These are phyloP conservation scores for Onychomys leucogaster DNA, from an alignment of 2,797 vertebrate species.

Conservation along the genomic window DNA sequence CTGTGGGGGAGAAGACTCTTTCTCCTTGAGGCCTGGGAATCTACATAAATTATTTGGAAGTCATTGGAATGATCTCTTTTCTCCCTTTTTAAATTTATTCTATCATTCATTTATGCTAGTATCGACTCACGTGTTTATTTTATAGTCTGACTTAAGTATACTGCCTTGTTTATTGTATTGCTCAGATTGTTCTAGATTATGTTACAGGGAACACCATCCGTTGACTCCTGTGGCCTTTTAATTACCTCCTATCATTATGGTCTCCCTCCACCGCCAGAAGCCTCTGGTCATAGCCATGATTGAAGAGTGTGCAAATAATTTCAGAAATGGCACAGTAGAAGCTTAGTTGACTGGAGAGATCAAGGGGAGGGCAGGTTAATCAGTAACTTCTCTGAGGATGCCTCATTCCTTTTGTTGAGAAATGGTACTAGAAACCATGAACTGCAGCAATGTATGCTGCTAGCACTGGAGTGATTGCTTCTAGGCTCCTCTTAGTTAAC, in stretches of 20 bases:
- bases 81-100: neutral
- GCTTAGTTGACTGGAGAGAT: neutral
- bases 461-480: neutral
- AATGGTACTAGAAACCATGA: neutral
- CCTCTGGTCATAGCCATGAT: neutral
- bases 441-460: neutral
- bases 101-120: neutral
- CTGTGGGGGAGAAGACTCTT: fast-evolving
- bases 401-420: neutral
- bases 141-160: neutral
- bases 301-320: neutral
- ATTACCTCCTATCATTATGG: neutral
- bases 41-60: neutral
- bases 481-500: neutral
- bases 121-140: neutral
- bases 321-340: neutral
- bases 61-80: neutral
- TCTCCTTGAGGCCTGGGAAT: neutral
- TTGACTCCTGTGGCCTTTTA: neutral
- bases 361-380: neutral
- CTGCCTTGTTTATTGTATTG: neutral
- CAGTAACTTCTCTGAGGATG: neutral
- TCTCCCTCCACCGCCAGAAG: no score
- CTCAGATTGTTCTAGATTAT: neutral
- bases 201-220: neutral